Evolutionary conservation across 2,113 vertebrate genomes (phyloP).

Genomic region (Geothlypis trichas): DNA sequence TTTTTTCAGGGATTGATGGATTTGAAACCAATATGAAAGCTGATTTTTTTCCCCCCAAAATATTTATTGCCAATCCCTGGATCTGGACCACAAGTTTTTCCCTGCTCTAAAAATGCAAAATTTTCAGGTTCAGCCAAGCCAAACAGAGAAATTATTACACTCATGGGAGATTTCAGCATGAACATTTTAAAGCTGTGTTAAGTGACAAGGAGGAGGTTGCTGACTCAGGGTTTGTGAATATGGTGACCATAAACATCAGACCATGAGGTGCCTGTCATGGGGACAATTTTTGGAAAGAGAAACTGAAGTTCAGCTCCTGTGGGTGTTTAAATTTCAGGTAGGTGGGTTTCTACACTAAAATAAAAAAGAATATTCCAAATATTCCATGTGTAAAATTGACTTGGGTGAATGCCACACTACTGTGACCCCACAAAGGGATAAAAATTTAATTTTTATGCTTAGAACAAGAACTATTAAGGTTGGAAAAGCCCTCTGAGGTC

Average conservation of each 20-base stretch:
- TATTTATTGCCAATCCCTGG: background rate
- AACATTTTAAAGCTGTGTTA: background rate
- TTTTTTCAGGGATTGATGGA: background rate
- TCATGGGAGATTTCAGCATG: background rate
- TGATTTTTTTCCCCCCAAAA: background rate
- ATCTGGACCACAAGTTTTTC: background rate
- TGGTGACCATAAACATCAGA: background rate
- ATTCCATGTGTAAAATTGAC: accelerated
- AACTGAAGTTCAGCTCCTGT: background rate
- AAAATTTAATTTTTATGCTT: background rate
- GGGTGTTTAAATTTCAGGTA: background rate
- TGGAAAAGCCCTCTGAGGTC: background rate
- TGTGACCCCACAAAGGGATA: accelerated
- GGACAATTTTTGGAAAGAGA: background rate
- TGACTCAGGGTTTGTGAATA: background rate
- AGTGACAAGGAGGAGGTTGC: background rate
- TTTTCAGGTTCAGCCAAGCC: background rate
- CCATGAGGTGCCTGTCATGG: accelerated
- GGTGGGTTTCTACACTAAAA: background rate
- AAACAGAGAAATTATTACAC: background rate
- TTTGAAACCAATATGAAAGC: background rate
- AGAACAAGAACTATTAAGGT: background rate
- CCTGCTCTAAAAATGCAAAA: background rate
- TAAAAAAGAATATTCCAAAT: background rate
- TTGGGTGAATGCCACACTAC: background rate